These are phyloP conservation scores for Moxostoma hubbsi DNA, from an alignment of 2,797 vertebrate genomes.

Conservation along the genomic window DNA sequence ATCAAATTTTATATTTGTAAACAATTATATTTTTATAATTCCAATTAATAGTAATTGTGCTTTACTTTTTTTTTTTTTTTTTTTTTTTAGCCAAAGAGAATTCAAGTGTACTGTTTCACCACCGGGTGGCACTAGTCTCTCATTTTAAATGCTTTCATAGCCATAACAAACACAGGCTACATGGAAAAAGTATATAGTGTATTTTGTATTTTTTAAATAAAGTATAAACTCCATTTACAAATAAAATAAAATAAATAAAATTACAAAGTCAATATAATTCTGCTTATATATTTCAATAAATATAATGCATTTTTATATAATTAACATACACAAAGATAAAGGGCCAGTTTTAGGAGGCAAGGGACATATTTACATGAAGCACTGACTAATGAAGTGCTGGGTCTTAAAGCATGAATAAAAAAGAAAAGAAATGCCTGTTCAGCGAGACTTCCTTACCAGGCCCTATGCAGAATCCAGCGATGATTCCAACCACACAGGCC, in stretches of 20 bases:
- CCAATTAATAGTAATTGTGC: not conserved
- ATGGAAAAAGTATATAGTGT: not conserved
- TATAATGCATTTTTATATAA: not conserved
- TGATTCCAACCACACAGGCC: slow-evolving; percentile 86
- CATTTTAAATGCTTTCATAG: not conserved
- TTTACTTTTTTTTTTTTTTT: too few relatives aligned
- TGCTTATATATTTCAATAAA: not conserved
- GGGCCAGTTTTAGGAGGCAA: not conserved
- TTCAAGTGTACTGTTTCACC: not conserved
- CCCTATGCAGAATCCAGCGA: slow-evolving; percentile 91
- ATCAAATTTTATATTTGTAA: not conserved
- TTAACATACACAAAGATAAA: not conserved
- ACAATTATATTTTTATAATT: not conserved
- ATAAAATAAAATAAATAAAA: too few relatives aligned
- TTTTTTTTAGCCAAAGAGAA: not conserved
- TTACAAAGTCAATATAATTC: not conserved
- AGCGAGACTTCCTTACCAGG: slow-evolving; percentile 79
- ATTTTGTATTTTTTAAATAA: too few relatives aligned
- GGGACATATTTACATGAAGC: not conserved
- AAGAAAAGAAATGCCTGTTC: not conserved
- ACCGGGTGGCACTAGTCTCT: not conserved
- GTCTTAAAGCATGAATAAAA: not conserved
- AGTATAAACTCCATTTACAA: too few relatives aligned
- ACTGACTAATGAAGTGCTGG: not conserved
- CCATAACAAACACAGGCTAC: not conserved